Percentiles rank a stretch among this genome's conserved stretches.
phyloP scores from a whole-genome alignment of 2,113 vertebrate genomes.

The Sceloporus undulatus region DNA sequence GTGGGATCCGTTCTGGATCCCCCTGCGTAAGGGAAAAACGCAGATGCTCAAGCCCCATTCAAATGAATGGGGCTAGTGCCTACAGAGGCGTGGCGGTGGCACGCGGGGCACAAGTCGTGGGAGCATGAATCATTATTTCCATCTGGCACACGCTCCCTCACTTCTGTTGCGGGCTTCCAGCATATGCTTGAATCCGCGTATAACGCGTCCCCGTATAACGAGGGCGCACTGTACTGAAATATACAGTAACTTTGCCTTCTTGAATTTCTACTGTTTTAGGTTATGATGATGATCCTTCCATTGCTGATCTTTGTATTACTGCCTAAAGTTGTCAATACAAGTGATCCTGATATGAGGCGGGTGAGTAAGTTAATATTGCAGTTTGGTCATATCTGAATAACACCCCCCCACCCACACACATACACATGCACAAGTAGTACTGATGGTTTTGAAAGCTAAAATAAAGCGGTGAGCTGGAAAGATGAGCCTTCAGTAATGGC shows the following conservation, averaged over 20 bases:
- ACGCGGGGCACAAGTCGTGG: too few relatives aligned
- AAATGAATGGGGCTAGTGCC: too few relatives aligned
- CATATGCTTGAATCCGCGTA: too few relatives aligned
- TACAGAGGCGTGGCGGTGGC: too few relatives aligned
- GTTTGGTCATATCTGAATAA: not conserved
- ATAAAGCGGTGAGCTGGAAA: not conserved
- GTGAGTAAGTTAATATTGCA: conserved; percentile 74
- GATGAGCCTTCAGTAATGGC: not conserved
- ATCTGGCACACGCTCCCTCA: too few relatives aligned
- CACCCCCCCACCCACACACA: not conserved
- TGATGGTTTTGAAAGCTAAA: not conserved
- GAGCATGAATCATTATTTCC: too few relatives aligned
- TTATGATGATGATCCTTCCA: conserved; percentile 99
- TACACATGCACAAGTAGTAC: not conserved
- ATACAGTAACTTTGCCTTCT: not conserved
- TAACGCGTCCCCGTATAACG: too few relatives aligned
- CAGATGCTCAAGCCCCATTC: too few relatives aligned
- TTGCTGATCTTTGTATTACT: conserved; percentile 96
- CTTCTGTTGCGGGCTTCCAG: too few relatives aligned
- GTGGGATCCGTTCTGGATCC: too few relatives aligned
- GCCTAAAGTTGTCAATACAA: conserved; percentile 98
- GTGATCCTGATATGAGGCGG: conserved; percentile 99
- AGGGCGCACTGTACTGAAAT: not conserved
- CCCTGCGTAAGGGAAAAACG: too few relatives aligned
- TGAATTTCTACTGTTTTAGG: conserved; percentile 77